These are phyloP conservation scores for Galerucella calmariensis DNA, from an alignment of 2,888 invertebrate species.

Conservation along the genomic window DNA sequence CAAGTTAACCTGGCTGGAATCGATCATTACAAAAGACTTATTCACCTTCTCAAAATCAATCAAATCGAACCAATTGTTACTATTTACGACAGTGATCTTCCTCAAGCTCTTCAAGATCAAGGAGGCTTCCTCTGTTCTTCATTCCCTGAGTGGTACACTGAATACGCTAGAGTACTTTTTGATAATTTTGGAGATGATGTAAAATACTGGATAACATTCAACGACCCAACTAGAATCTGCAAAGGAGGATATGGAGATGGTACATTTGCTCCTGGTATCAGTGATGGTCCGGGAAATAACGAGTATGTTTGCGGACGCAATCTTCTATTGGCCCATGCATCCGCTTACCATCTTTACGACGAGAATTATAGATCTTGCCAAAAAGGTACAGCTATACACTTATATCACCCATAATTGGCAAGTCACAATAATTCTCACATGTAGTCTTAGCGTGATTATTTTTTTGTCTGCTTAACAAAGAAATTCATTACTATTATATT, in stretches of 20 bases:
- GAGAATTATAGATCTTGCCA: conserved; percentile 18
- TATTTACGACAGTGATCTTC: conserved; percentile 28
- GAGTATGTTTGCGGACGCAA: conserved; percentile 32
- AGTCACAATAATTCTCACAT: no score
- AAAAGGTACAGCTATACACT: conserved; percentile 17
- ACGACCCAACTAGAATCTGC: conserved; percentile 23
- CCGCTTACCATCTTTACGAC: conserved; percentile 28
- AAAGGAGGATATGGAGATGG: conserved; percentile 32
- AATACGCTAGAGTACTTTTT: conserved; percentile 31
- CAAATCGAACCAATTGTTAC: conserved; percentile 33
- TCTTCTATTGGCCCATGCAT: conserved; percentile 27
- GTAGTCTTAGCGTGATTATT: no score
- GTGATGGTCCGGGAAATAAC: conserved; percentile 17
- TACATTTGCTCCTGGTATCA: conserved; percentile 21
- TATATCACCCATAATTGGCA: background rate
- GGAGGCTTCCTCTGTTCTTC: conserved; percentile 28
- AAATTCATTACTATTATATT: no score
- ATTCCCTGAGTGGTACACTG: conserved; percentile 23
- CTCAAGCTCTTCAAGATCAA: conserved; percentile 31
- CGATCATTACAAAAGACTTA: conserved; percentile 6
- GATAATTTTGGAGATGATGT: conserved; percentile 31
- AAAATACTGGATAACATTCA: conserved; percentile 33
- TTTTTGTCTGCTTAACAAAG: no score
- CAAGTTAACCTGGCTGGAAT: conserved; percentile 7
- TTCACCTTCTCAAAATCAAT: conserved; percentile 10